Conservation (phyloP, 2,888 invertebrate genomes). For the Scrobipalpa costella region DNA sequence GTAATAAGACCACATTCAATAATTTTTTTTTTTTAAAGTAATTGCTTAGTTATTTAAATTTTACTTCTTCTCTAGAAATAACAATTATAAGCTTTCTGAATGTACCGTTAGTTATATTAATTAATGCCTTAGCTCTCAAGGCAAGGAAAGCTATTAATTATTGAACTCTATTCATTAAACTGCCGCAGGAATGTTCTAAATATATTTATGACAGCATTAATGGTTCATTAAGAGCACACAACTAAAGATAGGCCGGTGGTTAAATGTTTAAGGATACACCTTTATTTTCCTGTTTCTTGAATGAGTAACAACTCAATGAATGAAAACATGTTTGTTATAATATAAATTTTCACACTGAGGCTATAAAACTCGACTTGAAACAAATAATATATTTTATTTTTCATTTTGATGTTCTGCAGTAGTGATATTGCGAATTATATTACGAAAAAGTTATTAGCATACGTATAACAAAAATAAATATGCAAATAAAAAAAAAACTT, state of each 20-base stretch:
- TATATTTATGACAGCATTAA: slow-evolving; percentile 63
- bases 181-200: slow-evolving; percentile 50
- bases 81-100: neutral
- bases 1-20: neutral
- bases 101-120: neutral
- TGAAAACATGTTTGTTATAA: slow-evolving; percentile 4
- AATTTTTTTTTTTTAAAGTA: neutral
- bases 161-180: slow-evolving; percentile 29
- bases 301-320: neutral
- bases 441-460: no score
- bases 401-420: no score
- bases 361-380: no score
- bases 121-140: no score
- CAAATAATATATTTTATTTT: no score
- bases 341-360: neutral
- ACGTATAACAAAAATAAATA: no score
- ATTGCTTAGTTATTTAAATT: neutral
- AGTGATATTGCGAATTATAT: no score
- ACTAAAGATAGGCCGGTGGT: slow-evolving; percentile 11
- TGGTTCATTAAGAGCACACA: slow-evolving; percentile 48
- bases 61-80: slow-evolving; percentile 4
- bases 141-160: slow-evolving; percentile 26
- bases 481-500: no score
- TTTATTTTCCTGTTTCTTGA: neutral
- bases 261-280: slow-evolving; percentile 21